These are phyloP conservation scores for Lepidochrysops patricia DNA, from an alignment of 2,888 invertebrate species.

Conservation along the genomic window DNA sequence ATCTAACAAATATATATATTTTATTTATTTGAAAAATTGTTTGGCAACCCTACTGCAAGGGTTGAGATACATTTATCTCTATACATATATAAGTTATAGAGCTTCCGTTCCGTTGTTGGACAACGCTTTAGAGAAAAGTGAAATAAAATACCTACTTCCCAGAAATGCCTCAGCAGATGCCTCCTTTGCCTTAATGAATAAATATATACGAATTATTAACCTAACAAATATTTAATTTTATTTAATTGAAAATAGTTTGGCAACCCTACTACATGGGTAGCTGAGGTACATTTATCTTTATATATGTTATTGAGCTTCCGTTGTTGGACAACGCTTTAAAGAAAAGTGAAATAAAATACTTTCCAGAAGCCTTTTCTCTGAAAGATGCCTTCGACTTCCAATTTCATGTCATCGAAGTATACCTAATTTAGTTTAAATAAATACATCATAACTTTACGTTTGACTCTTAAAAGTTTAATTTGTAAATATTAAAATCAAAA, in stretches of 20 bases:
- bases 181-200: no score
- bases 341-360: not conserved
- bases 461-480: no score
- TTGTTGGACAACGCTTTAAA: not conserved
- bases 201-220: no score
- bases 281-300: not conserved
- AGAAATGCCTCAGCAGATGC: no score
- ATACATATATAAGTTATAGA: not conserved
- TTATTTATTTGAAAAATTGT: no score
- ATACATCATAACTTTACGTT: no score
- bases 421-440: no score
- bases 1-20: no score
- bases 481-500: no score
- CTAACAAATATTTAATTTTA: no score
- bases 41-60: not conserved
- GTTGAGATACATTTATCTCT: not conserved
- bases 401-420: no score
- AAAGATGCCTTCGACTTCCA: not conserved
- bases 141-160: not conserved
- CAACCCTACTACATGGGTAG: not conserved
- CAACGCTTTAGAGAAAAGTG: not conserved
- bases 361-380: not conserved
- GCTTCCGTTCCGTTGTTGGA: not conserved
- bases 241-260: no score
- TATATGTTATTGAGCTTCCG: not conserved